phyloP scores from a whole-genome alignment of 2,113 vertebrate species.

The Boulengeromyrus knoepffleri region DNA sequence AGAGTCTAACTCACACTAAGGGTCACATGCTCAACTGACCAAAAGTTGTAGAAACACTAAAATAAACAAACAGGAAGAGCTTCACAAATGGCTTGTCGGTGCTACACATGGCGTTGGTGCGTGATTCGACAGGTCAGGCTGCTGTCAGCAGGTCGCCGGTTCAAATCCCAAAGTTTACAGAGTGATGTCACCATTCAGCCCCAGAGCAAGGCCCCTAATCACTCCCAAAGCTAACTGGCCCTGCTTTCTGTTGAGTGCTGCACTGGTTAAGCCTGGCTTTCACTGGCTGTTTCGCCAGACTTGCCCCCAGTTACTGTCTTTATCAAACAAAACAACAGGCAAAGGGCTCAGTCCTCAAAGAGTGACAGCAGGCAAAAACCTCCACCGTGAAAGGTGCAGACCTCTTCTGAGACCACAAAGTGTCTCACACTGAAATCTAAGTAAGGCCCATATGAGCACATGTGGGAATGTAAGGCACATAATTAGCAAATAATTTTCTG shows the following conservation, averaged over 20 bases:
- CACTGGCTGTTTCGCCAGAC: not conserved
- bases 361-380: not conserved
- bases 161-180: not conserved
- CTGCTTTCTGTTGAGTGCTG: too few species aligned
- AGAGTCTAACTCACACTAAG: too few species aligned
- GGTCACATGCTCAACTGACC: not conserved
- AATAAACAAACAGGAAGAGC: not conserved
- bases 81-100: not conserved
- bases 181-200: not conserved
- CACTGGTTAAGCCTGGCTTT: not conserved
- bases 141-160: not conserved
- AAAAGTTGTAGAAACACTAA: not conserved
- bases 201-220: too few species aligned
- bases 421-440: not conserved
- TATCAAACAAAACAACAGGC: not conserved
- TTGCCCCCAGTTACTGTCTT: not conserved
- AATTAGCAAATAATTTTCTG: not conserved
- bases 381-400: not conserved
- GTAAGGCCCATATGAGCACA: not conserved
- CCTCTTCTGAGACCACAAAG: not conserved
- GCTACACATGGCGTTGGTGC: not conserved
- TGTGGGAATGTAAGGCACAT: not conserved
- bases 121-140: not conserved
- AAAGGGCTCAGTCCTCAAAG: not conserved
- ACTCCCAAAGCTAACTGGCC: too few species aligned